phyloP scores from a whole-genome alignment of 2,888 invertebrate species.

The Tetragnatha montana region DNA sequence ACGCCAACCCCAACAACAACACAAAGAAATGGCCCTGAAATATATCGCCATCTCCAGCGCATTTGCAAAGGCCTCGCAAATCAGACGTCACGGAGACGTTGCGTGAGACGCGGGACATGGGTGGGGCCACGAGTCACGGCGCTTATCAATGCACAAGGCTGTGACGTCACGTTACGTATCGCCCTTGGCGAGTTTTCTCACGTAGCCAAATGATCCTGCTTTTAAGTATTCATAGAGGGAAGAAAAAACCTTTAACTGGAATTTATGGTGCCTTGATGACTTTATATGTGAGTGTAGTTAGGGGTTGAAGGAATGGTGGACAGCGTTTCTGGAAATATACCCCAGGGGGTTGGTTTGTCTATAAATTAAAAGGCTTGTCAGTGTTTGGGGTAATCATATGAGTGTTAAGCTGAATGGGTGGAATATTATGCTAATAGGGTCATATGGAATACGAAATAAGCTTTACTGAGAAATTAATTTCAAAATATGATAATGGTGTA shows the following conservation, averaged over 20 bases:
- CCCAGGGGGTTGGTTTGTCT: neutral
- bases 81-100: slow-evolving; percentile 43
- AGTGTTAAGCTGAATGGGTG: no score
- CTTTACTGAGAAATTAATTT: no score
- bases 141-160: slow-evolving; percentile 59
- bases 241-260: slow-evolving; percentile 24
- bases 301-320: neutral
- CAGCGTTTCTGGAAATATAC: neutral
- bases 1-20: neutral
- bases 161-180: slow-evolving; percentile 47
- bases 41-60: slow-evolving; percentile 35
- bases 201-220: slow-evolving; percentile 13
- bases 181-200: slow-evolving; percentile 42
- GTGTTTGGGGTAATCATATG: neutral
- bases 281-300: slow-evolving; percentile 19
- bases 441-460: no score
- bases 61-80: slow-evolving; percentile 34
- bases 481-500: no score
- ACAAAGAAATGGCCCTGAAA: slow-evolving; percentile 42
- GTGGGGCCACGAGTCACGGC: slow-evolving; percentile 50
- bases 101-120: slow-evolving; percentile 36
- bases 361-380: slow-evolving; percentile 2
- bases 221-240: slow-evolving; percentile 30
- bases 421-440: no score
- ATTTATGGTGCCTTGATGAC: slow-evolving; percentile 36